Base-by-base conservation (phyloP, 2,797 vertebrate species). In the Ptychobarbus kaznakovi region DNA sequence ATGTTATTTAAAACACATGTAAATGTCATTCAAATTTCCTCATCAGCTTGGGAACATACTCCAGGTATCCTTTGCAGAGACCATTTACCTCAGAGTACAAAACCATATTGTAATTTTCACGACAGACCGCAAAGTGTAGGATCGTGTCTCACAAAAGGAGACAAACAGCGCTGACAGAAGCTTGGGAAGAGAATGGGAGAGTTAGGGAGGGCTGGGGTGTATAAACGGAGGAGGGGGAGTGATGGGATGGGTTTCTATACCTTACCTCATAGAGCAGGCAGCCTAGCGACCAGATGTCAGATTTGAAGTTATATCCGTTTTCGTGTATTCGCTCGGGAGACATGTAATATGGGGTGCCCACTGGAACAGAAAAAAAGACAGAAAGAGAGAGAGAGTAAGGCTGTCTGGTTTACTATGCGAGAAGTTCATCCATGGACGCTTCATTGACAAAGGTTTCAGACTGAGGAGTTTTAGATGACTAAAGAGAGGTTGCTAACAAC, bases 241-340 rank as follows among this genome's bases (percentile, higher is more conserved):
- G 53, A 79, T 61, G 44, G 75, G 49, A 69, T 49, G 49, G 58
- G 20, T 88, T 83, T 88, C 81, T 90, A 91, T 93, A 95, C 80
- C 86, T 97, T 96, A 99, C 98, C 98, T 99, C 98, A 89, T 99
- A 99, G 1, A 99, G 96, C 88, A 99, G 96, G 94, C 98, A 99
- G 95, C 98, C 98, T 92, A 99, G 96, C 90, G 96, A 96, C 95
- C 96, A 96, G 94, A 96, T 96, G 95, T 96, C 96, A 94, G 95
- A 96, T 91, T 96, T 96, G 95, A 96, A 96, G 95, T 96, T 96
- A 95, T 96, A 96, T 93, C 95, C 94, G 84, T 95, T 96, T 94
- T 96, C 95, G 90, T 96, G 95, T 92, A 96, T 95, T 93, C 95
- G 95, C 94, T 96, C 96, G 35, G 96, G 95, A 94, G 96, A 95